Conservation (phyloP, 2,797 vertebrate genomes). For the Apodemus agrarius region DNA sequence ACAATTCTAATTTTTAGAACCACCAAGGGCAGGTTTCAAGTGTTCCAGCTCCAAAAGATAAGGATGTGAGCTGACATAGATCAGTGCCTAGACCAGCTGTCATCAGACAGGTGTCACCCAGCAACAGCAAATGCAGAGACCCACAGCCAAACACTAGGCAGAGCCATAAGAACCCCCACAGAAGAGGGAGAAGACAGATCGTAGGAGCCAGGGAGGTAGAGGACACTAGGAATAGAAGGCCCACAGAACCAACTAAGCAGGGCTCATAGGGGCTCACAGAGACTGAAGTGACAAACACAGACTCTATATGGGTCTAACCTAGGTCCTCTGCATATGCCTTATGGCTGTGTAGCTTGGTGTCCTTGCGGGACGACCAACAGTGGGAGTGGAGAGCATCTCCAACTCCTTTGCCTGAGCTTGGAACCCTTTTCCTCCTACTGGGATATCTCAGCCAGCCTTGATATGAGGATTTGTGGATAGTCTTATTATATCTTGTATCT, state of each 20-base stretch:
- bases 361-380: too few relatives aligned
- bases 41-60: neutral
- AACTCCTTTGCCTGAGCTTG: neutral
- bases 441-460: neutral
- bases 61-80: neutral
- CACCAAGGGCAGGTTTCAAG: neutral
- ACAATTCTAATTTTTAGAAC: constrained; percentile 7
- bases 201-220: neutral
- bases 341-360: neutral
- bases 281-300: neutral
- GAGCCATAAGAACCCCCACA: neutral
- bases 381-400: neutral
- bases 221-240: neutral
- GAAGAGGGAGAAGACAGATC: neutral
- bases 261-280: neutral
- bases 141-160: neutral
- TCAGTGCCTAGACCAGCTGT: neutral
- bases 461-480: neutral
- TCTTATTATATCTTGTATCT: neutral
- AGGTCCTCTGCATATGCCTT: neutral
- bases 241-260: neutral
- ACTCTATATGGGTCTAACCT: neutral
- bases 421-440: neutral
- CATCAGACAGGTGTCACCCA: neutral
- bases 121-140: neutral